Evolutionary conservation across 2,113 vertebrate genomes (phyloP).

Genomic region (Lamprologus speciosus): DNA sequence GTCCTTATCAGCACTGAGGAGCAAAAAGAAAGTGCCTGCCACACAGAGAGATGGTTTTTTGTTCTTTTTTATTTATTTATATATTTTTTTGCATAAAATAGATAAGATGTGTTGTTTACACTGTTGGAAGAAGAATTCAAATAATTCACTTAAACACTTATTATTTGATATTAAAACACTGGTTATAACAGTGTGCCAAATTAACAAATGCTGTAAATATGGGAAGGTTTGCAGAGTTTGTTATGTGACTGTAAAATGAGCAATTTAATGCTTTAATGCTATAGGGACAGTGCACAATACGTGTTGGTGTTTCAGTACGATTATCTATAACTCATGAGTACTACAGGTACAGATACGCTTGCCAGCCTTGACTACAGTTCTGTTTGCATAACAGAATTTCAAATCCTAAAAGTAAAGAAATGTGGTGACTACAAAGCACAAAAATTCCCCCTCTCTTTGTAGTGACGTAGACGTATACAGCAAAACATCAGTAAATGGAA

Average conservation of each 20-base stretch:
- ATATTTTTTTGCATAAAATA: accelerated
- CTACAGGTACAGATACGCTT: neutral
- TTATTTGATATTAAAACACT: neutral
- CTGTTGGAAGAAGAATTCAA: neutral
- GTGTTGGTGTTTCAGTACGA: neutral
- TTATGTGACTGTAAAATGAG: neutral
- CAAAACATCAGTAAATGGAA: neutral
- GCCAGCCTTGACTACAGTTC: neutral
- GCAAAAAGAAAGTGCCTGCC: neutral
- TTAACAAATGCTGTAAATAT: neutral
- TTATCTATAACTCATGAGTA: neutral
- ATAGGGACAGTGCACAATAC: neutral
- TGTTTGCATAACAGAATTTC: neutral
- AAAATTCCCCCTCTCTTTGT: neutral
- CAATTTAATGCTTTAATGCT: neutral
- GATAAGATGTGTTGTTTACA: neutral
- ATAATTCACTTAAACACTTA: neutral
- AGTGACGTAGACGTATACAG: neutral
- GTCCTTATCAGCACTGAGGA: neutral
- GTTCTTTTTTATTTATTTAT: neutral
- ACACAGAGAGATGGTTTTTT: neutral
- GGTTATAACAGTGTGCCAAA: neutral
- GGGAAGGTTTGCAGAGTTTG: neutral
- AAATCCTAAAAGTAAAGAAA: neutral
- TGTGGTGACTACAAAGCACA: neutral